Evolutionary conservation across 2,888 invertebrate genomes (phyloP), one percentile per base, ranked within the genome.

Genomic region (Hololepta plana): DNA sequence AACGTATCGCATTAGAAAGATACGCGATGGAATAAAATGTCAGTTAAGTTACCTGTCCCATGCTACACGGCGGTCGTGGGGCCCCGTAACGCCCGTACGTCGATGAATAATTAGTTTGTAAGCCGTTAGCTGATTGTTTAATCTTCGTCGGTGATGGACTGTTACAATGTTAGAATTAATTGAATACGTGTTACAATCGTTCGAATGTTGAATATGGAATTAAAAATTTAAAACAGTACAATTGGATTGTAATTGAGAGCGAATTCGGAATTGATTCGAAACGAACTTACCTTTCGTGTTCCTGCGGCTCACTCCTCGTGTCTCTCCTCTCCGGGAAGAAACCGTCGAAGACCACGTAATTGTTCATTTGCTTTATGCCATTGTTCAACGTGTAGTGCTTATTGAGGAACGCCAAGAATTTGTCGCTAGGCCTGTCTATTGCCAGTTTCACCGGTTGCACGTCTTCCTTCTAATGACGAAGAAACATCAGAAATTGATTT

Each of bases 361-460:
- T 84, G 51, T 85, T 88, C 44, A 76, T 72, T 51, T 88, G 88
- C 20, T 76, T 75, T 36, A 87, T 68, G 10, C 72, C 69, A 32
- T 49, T 46, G 20, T 51, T 45, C 20, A 65, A 49, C 14, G 65
- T 64, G 51, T 88, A 95, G 51, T 91, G 80, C 49, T 84, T 85
- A 20, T 60, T 60, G 11, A 96, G 57, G 53, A 96, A 96, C 15
- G 67, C 68, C 37, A 84, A 60, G 44, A 93, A 75, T 51, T 90
- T 90, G 24, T 74, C 67, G 1, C 93, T 93, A 0, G 95, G 96
- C 20, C 85, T 69, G 53, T 96, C 95, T 34, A 95, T 77, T 1
- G 96, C 91, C 41, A 93, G 56, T 46, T 80, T 72, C 3, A 68
- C 57, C 1, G 81, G 73, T 24, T 55, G 52, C 22, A 72, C 59